phyloP scores from a whole-genome alignment of 2,113 vertebrate species.

The Pseudorhombus dupliciocellatus region DNA sequence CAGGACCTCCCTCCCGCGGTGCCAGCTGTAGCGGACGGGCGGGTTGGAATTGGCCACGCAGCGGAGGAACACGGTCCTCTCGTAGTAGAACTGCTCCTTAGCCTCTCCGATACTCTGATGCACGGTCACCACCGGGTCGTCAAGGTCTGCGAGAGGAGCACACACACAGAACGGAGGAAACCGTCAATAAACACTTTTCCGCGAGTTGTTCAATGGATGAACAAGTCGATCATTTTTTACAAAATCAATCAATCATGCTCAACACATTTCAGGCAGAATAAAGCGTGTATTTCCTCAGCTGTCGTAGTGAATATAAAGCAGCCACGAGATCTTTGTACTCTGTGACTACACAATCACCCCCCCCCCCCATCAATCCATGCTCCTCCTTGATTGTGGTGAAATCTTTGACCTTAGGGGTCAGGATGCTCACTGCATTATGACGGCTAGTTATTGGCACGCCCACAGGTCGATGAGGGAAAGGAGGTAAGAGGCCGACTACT shows the following conservation, averaged over 20 bases:
- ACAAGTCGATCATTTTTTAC: background rate
- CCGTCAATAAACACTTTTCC: conserved; percentile 1
- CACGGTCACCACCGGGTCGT: conserved; percentile 94
- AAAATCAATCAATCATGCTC: background rate
- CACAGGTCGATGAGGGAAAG: conserved; percentile 32
- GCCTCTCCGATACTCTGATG: conserved; percentile 99
- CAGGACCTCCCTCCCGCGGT: conserved; percentile 91
- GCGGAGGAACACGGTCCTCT: conserved; percentile 95
- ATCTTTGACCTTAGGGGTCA: conserved; percentile 27
- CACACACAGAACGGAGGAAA: background rate
- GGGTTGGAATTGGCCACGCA: conserved; percentile 98
- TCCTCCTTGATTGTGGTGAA: conserved; percentile 22
- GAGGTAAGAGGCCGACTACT: conserved; percentile 41
- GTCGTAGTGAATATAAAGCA: background rate
- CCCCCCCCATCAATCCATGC: background rate
- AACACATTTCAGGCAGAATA: background rate
- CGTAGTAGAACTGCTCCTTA: conserved; percentile 98
- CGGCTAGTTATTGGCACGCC: conserved; percentile 26
- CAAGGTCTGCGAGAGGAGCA: conserved; percentile 86
- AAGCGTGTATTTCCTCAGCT: background rate
- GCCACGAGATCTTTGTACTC: too few species aligned
- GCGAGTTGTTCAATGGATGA: background rate
- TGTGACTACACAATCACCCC: background rate
- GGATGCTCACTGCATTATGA: conserved; percentile 20
- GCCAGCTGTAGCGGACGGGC: conserved; percentile 96